These are phyloP conservation scores for Tetanocera ferruginea DNA, from an alignment of 2,888 invertebrate species.

Conservation along the genomic window DNA sequence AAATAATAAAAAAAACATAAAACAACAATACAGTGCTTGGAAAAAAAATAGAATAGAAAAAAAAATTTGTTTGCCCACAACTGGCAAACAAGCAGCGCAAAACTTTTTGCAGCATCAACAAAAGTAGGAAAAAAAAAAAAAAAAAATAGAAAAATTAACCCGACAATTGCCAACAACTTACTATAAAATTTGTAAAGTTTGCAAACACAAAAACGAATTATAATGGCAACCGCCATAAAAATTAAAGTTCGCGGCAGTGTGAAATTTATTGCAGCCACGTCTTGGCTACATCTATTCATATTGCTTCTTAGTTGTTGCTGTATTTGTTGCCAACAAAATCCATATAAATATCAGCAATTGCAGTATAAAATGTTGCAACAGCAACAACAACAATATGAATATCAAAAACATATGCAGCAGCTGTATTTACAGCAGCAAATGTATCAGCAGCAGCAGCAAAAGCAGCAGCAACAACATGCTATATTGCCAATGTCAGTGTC, in stretches of 20 bases:
- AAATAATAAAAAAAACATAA: too few relatives aligned
- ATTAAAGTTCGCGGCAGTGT: not conserved
- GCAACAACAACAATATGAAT: conserved; percentile 48
- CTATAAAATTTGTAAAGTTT: not conserved
- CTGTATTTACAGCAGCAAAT: conserved; percentile 1
- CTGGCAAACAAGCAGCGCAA: not conserved
- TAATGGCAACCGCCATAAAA: not conserved
- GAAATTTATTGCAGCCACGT: not conserved
- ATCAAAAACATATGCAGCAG: conserved; percentile 49
- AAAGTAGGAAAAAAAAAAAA: not conserved
- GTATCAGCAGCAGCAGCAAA: conserved; percentile 4
- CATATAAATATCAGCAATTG: conserved; percentile 48
- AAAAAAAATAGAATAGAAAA: not conserved
- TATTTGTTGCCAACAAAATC: conserved; percentile 29
- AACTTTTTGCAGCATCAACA: not conserved
- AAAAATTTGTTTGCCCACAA: not conserved
- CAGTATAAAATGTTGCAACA: conserved; percentile 51
- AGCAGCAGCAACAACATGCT: conserved; percentile 4
- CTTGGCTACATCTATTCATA: conserved; percentile 1
- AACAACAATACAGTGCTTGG: not conserved
- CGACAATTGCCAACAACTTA: not conserved
- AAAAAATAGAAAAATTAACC: not conserved
- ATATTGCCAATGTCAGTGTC: not conserved
- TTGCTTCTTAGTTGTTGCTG: not conserved
- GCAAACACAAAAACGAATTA: conserved; percentile 1